Evolutionary conservation across 2,113 vertebrate genomes (phyloP).

Genomic region (Sylvia atricapilla): DNA sequence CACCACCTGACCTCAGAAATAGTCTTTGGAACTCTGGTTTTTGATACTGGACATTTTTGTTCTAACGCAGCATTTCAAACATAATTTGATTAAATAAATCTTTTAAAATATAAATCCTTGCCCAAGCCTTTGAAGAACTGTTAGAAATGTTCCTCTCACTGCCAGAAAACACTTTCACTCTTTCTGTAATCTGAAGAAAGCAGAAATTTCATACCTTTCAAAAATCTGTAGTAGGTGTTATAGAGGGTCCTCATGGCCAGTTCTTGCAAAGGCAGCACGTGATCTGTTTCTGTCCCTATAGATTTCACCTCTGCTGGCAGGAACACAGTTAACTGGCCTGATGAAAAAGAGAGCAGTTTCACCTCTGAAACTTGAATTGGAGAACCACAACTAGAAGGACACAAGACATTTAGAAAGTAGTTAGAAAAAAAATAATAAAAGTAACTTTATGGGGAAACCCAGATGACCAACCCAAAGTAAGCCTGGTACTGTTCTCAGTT

Average conservation of each 20-base stretch:
- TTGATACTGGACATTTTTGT: neutral
- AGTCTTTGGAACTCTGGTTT: neutral
- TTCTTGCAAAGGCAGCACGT: slow-evolving; percentile 89
- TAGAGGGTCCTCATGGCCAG: slow-evolving; percentile 87
- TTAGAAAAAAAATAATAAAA: neutral
- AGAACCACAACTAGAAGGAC: slow-evolving; percentile 85
- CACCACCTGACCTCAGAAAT: neutral
- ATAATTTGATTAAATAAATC: neutral
- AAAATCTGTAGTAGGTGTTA: slow-evolving; percentile 63
- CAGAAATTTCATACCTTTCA: slow-evolving; percentile 73
- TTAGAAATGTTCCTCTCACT: neutral
- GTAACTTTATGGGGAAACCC: neutral
- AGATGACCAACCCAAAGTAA: neutral
- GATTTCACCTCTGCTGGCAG: slow-evolving; percentile 91
- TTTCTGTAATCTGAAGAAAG: neutral
- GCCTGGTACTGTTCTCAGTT: neutral
- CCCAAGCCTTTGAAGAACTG: neutral
- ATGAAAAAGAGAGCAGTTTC: slow-evolving; percentile 78
- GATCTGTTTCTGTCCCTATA: slow-evolving; percentile 82
- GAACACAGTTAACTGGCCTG: slow-evolving; percentile 79
- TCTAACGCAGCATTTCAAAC: neutral
- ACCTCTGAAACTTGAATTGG: slow-evolving; percentile 74
- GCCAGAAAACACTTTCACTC: neutral
- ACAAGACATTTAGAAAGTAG: slow-evolving; percentile 10
- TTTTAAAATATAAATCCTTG: neutral